phyloP scores from a whole-genome alignment of 2,888 invertebrate species.

The Scaptomyza cyrtandrae region DNA sequence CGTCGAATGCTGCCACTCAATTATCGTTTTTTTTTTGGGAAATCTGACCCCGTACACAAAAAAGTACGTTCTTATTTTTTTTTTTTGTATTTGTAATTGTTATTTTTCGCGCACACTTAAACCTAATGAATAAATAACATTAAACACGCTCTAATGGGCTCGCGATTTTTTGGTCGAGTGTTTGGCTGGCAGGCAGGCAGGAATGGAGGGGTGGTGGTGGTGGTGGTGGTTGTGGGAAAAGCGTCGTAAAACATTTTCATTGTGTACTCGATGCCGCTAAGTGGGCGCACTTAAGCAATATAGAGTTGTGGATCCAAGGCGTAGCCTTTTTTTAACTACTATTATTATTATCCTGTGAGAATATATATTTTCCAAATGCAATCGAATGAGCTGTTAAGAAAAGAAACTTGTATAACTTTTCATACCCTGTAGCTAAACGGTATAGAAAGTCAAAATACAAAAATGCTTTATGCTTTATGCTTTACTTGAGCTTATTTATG shows the following conservation, averaged over 20 bases:
- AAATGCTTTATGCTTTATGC: conserved; percentile 7
- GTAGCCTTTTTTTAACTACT: conserved; percentile 18
- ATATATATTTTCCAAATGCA: conserved; percentile 56
- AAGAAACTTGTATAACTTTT: background rate
- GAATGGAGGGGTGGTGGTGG: conserved; percentile 23
- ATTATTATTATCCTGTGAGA: conserved; percentile 49
- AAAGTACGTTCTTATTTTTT: conserved; percentile 46
- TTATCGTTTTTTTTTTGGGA: conserved; percentile 62
- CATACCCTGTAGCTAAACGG: conserved; percentile 25
- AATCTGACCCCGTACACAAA: conserved; percentile 65
- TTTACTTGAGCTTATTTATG: background rate
- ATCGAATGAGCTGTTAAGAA: conserved; percentile 36
- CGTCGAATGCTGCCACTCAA: conserved; percentile 64
- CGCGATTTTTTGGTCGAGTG: conserved; percentile 60
- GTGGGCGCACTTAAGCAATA: conserved; percentile 63
- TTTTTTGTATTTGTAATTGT: conserved; percentile 68
- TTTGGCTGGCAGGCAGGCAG: conserved; percentile 27
- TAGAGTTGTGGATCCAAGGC: conserved; percentile 24
- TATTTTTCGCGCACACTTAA: conserved; percentile 78
- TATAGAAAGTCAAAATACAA: background rate
- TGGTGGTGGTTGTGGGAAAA: conserved; percentile 58
- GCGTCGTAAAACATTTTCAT: conserved; percentile 66
- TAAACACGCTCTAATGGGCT: conserved; percentile 80
- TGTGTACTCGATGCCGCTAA: conserved; percentile 61
- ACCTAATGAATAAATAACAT: conserved; percentile 82